Conservation (phyloP, 2,113 vertebrate genomes). For the Aptenodytes forsteri region DNA sequence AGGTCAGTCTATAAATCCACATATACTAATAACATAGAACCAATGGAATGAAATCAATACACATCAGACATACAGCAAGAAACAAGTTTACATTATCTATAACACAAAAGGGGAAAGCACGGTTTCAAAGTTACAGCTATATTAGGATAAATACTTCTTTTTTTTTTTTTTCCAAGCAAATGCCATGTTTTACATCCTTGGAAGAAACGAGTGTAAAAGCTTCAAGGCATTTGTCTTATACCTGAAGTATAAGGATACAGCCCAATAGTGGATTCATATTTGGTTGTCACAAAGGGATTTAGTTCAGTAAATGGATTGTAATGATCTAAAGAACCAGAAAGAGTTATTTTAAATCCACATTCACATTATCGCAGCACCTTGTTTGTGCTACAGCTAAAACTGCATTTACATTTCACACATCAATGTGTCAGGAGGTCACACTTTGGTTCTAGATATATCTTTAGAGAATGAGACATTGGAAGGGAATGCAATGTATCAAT, state of each 20-base stretch:
- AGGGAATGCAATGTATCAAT: neutral
- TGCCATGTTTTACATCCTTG: slow-evolving; percentile 52
- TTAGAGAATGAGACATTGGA: neutral
- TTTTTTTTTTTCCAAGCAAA: neutral
- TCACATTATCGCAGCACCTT: neutral
- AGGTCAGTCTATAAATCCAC: slow-evolving; percentile 6
- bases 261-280: slow-evolving; percentile 85
- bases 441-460: neutral
- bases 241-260: slow-evolving; percentile 85
- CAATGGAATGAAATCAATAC: neutral
- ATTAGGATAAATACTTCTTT: neutral
- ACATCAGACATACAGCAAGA: slow-evolving; percentile 6
- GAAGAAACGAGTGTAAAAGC: slow-evolving; percentile 18
- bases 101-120: neutral
- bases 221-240: slow-evolving; percentile 73
- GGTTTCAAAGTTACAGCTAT: neutral
- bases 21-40: neutral
- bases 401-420: neutral
- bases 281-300: slow-evolving; percentile 83
- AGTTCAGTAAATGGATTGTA: slow-evolving; percentile 88
- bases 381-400: neutral
- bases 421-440: neutral
- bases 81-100: neutral
- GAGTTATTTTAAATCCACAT: slow-evolving; percentile 41
- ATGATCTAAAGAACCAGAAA: slow-evolving; percentile 86